These are phyloP conservation scores for Phrixothrix hirtus DNA, from an alignment of 2,888 invertebrate genomes.

Conservation along the genomic window DNA sequence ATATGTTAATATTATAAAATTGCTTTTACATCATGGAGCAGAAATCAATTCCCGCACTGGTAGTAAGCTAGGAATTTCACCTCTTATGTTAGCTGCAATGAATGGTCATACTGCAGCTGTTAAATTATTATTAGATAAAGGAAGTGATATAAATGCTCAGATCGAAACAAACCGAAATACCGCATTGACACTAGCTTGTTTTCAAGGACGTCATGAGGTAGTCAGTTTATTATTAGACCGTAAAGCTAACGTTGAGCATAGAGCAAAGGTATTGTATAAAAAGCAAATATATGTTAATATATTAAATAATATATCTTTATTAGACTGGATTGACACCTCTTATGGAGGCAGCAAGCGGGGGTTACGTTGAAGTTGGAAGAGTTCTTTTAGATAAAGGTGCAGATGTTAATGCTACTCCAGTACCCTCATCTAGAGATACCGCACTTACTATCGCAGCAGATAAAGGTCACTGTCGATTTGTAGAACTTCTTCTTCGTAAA, in stretches of 20 bases:
- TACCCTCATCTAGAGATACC: conserved; percentile 96
- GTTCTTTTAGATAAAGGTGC: conserved; percentile 95
- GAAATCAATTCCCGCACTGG: conserved; percentile 98
- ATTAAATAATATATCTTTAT: conserved; percentile 15
- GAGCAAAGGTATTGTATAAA: conserved; percentile 80
- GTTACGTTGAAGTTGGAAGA: conserved; percentile 97
- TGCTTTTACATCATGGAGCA: conserved; percentile 90
- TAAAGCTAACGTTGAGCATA: conserved; percentile 98
- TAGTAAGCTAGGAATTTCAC: conserved; percentile 96
- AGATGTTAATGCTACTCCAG: conserved; percentile 98
- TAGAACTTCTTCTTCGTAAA: conserved; percentile 75
- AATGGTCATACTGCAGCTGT: conserved; percentile 97
- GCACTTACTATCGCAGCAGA: conserved; percentile 99
- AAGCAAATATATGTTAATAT: not conserved
- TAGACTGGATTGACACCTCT: conserved; percentile 95
- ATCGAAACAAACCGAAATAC: conserved; percentile 99
- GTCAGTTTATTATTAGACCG: conserved; percentile 94
- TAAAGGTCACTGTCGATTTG: conserved; percentile 95
- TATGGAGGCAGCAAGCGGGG: conserved; percentile 99
- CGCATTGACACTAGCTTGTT: conserved; percentile 96
- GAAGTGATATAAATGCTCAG: conserved; percentile 98
- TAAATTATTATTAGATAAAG: conserved; percentile 92
- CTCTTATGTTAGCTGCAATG: conserved; percentile 99
- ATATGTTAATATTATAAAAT: conserved; percentile 96
- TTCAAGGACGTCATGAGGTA: conserved; percentile 98